These are phyloP conservation scores for Patella caerulea DNA, from an alignment of 2,888 invertebrate genomes.

Conservation along the genomic window DNA sequence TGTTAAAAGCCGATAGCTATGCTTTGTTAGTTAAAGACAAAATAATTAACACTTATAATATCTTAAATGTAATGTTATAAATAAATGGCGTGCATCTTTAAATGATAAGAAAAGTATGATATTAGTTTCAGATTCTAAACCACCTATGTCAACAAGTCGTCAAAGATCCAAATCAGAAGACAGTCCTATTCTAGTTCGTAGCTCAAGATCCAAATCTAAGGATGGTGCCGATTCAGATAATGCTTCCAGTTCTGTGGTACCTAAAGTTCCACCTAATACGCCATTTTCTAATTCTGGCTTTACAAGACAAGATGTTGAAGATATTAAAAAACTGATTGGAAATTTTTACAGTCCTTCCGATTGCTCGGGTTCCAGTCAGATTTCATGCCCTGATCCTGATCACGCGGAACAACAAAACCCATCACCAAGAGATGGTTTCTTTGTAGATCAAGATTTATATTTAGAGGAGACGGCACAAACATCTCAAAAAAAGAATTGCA, in stretches of 20 bases:
- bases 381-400: slow-evolving; percentile 55
- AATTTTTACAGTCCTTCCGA: slow-evolving; percentile 40
- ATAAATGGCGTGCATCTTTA: too few species aligned
- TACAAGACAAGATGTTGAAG: slow-evolving; percentile 52
- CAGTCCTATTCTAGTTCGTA: slow-evolving; percentile 19
- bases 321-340: slow-evolving; percentile 40
- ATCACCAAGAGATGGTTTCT: not conserved
- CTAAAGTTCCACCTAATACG: slow-evolving; percentile 27
- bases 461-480: too few species aligned
- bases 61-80: too few species aligned
- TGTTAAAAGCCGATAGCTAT: too few species aligned
- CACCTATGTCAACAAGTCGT: not conserved
- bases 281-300: slow-evolving; percentile 41
- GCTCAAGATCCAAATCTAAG: slow-evolving; percentile 18
- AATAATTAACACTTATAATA: too few species aligned
- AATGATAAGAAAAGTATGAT: too few species aligned
- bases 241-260: not conserved
- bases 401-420: not conserved
- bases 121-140: too few species aligned
- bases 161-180: slow-evolving; percentile 17
- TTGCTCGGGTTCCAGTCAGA: slow-evolving; percentile 56
- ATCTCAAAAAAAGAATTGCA: not conserved
- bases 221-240: not conserved
- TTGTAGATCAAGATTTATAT: not conserved
- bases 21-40: too few species aligned